Conservation (phyloP, 2,113 vertebrate species). For the Hypocryptadius cinnamomeus region DNA sequence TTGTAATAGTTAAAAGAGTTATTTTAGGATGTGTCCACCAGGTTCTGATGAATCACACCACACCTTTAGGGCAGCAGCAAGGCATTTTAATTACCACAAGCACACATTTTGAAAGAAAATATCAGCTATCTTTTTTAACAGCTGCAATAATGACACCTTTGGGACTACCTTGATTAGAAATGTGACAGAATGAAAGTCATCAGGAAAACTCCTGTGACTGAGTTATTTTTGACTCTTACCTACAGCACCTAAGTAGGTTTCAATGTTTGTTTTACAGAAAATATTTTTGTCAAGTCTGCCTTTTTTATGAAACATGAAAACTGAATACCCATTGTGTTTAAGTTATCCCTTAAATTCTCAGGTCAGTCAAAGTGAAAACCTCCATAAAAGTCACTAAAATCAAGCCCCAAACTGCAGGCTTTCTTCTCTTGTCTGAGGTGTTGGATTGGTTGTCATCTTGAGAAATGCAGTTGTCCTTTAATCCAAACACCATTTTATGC, state of each 20-base stretch:
- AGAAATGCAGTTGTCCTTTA: constrained; percentile 42
- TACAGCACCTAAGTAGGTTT: neutral
- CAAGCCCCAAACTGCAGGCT: neutral
- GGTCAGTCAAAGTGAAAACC: neutral
- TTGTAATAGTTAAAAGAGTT: neutral
- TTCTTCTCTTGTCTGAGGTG: neutral
- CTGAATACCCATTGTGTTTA: neutral
- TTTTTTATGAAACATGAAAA: neutral
- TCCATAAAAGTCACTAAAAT: neutral
- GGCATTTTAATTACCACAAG: neutral
- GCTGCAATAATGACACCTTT: neutral
- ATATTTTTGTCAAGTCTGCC: neutral
- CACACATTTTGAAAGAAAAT: neutral
- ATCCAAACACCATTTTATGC: constrained; percentile 49
- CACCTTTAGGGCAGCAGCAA: neutral
- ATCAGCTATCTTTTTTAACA: neutral
- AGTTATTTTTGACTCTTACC: neutral
- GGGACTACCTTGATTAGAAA: neutral
- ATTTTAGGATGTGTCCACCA: neutral
- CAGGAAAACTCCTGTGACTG: neutral
- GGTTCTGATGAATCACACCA: neutral
- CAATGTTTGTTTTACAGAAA: neutral
- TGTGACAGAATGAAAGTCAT: neutral
- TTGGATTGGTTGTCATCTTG: constrained; percentile 4
- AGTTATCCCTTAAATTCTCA: neutral